Percentiles rank a stretch among this genome's conserved stretches.
These are phyloP conservation scores for Atrina japonica DNA, from an alignment of 2,888 invertebrate genomes.

Conservation along the genomic window DNA sequence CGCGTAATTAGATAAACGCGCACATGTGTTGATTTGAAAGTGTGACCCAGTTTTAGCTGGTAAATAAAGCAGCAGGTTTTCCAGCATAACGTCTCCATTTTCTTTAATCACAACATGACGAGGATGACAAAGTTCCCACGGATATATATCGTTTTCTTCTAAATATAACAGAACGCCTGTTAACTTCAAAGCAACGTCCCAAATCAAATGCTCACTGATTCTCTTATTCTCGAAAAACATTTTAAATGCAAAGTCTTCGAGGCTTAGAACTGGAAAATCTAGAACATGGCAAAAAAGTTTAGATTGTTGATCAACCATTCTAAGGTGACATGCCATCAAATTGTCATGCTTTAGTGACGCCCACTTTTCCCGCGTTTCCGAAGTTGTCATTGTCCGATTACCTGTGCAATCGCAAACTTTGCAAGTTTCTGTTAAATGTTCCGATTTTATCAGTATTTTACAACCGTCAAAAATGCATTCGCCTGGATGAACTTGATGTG, in stretches of 20 bases:
- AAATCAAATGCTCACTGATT: constrained; percentile 68
- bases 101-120: constrained; percentile 64
- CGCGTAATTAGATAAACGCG: constrained; percentile 48
- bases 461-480: constrained; percentile 60
- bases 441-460: constrained; percentile 66
- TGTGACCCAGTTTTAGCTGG: constrained; percentile 57
- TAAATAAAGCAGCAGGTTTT: constrained; percentile 68
- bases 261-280: constrained; percentile 70
- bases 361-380: constrained; percentile 67
- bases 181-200: constrained; percentile 68
- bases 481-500: constrained; percentile 68
- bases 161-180: constrained; percentile 68
- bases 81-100: constrained; percentile 67
- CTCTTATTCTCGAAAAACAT: constrained; percentile 60
- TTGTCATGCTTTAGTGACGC: constrained; percentile 65
- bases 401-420: constrained; percentile 56
- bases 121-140: constrained; percentile 67
- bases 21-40: constrained; percentile 51
- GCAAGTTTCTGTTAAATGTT: constrained; percentile 54
- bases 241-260: constrained; percentile 68
- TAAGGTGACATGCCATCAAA: constrained; percentile 68
- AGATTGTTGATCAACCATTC: constrained; percentile 59
- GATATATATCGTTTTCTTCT: constrained; percentile 54
- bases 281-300: constrained; percentile 69
- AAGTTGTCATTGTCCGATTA: constrained; percentile 49